Evolutionary conservation across 2,888 invertebrate genomes (phyloP).

Genomic region (Toxonevra muliebris): DNA sequence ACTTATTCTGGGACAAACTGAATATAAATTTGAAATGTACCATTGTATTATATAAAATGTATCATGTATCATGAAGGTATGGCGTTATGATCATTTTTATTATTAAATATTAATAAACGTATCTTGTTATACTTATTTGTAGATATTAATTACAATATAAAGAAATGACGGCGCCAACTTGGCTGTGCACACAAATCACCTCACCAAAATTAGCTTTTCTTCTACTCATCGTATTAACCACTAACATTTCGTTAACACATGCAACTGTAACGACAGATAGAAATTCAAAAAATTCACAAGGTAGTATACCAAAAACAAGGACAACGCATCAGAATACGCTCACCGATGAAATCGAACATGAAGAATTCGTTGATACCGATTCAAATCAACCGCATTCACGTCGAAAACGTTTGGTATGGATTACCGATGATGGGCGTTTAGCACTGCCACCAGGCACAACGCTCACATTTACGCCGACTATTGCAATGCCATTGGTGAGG

Average conservation of each 20-base stretch:
- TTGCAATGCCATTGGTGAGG: constrained; percentile 83
- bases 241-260: too few relatives aligned
- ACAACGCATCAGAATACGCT: constrained; percentile 40
- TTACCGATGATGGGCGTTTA: constrained; percentile 84
- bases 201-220: constrained; percentile 37
- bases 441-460: constrained; percentile 86
- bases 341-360: constrained; percentile 40
- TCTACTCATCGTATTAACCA: not conserved
- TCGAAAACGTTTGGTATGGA: constrained; percentile 84
- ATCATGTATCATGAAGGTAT: too few relatives aligned
- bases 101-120: too few relatives aligned
- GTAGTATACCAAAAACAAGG: constrained; percentile 14
- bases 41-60: too few relatives aligned
- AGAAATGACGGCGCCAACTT: constrained; percentile 37
- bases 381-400: constrained; percentile 71
- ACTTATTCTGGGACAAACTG: too few relatives aligned
- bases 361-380: constrained; percentile 45
- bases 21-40: too few relatives aligned
- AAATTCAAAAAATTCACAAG: constrained; percentile 9
- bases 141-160: constrained; percentile 16
- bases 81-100: too few relatives aligned
- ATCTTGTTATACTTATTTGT: not conserved
- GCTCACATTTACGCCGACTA: constrained; percentile 80
- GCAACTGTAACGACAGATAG: constrained; percentile 14
- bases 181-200: constrained; percentile 42